Evolutionary conservation across 2,888 invertebrate species (phyloP).

Genomic region (Tolmerus cingulatus): DNA sequence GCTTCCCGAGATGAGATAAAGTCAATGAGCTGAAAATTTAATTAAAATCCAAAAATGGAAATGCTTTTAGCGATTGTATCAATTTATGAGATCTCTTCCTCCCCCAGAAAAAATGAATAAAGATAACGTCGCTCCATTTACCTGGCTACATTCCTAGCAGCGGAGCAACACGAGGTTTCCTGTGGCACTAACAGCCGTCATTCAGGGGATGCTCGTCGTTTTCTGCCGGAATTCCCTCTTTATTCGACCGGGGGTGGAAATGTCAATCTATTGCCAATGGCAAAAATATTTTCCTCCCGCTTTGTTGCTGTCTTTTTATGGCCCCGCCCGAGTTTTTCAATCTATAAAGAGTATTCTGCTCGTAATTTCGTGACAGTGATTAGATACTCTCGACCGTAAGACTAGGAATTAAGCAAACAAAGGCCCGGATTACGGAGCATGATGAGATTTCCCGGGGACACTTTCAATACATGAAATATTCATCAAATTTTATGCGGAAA

Average conservation of each 20-base stretch:
- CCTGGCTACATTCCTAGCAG: background rate
- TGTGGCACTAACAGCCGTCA: conserved; percentile 9
- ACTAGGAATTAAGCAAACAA: conserved; percentile 4
- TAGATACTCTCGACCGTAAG: conserved; percentile 1
- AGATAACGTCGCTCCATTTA: conserved; percentile 23
- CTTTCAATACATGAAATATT: background rate
- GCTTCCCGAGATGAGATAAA: conserved; percentile 44
- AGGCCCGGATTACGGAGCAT: background rate
- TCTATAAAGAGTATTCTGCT: conserved; percentile 31
- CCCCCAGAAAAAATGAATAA: conserved; percentile 23
- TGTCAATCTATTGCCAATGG: conserved; percentile 36
- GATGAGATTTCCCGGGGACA: background rate
- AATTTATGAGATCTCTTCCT: conserved; percentile 47
- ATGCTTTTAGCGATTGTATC: conserved; percentile 46
- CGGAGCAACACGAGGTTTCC: background rate
- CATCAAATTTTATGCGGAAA: background rate
- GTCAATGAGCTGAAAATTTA: conserved; percentile 49
- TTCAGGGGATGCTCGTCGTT: conserved; percentile 11
- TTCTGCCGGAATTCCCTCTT: conserved; percentile 9
- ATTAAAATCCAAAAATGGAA: conserved; percentile 48
- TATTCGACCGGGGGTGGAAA: conserved; percentile 17
- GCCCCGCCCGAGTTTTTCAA: background rate
- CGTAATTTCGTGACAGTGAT: conserved; percentile 26
- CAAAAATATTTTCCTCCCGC: background rate
- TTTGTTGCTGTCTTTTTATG: background rate